These are phyloP conservation scores for Latrodectus geometricus DNA, from an alignment of 1,140 invertebrate species.

Conservation along the genomic window DNA sequence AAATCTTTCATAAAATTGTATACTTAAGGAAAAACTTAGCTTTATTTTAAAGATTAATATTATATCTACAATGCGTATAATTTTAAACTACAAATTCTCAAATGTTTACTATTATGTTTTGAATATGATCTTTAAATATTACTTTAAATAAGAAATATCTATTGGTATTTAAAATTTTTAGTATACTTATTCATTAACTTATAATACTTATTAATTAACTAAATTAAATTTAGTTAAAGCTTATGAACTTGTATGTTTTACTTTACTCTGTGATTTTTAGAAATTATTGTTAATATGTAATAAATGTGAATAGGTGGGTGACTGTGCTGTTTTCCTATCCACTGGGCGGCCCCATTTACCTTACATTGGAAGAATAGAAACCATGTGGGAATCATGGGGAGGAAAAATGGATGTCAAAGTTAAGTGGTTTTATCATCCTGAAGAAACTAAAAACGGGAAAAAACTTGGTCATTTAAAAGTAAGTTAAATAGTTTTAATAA, in stretches of 20 bases:
- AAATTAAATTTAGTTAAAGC: no score
- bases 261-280: background rate
- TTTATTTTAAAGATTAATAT: no score
- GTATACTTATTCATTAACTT: no score
- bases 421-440: conserved; percentile 96
- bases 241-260: background rate
- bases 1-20: no score
- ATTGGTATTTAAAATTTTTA: no score
- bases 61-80: no score
- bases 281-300: background rate
- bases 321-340: conserved; percentile 91
- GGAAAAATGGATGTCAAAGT: conserved; percentile 91
- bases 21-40: no score
- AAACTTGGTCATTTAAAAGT: conserved; percentile 70
- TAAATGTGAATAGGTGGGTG: conserved; percentile 78
- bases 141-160: no score
- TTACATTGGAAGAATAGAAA: conserved; percentile 89
- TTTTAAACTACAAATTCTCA: no score
- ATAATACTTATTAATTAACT: no score
- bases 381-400: conserved; percentile 89
- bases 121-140: no score
- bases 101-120: no score
- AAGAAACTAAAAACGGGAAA: conserved; percentile 81
- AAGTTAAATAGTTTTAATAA: conserved; percentile 27
- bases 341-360: conserved; percentile 88